Evolutionary conservation across 2,113 vertebrate genomes (phyloP).

Genomic region (Engraulis encrasicolus): DNA sequence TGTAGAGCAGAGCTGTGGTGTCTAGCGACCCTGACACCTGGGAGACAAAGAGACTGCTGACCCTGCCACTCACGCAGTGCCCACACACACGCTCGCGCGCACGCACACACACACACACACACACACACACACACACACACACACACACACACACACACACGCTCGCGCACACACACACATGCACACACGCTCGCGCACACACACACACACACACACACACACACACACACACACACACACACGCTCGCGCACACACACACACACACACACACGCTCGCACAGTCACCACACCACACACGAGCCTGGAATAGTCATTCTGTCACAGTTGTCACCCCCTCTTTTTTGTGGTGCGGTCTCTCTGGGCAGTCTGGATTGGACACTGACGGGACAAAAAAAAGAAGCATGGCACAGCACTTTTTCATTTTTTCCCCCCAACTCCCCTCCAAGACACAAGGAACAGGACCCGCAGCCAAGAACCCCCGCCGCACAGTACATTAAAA

Average conservation of each 20-base stretch:
- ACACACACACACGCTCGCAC: neutral
- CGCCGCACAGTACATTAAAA: neutral
- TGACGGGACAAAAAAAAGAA: neutral
- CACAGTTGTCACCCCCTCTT: neutral
- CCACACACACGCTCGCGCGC: neutral
- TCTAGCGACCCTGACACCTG: conserved; percentile 1
- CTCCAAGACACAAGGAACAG: neutral
- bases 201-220: neutral
- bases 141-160: neutral
- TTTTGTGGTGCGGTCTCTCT: neutral
- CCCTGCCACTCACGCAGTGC: neutral
- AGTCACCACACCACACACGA: neutral
- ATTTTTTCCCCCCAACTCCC: neutral
- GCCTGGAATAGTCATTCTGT: conserved; percentile 9
- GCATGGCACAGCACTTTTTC: neutral
- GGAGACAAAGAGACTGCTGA: neutral
- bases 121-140: neutral
- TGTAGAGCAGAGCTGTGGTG: neutral
- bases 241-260: neutral
- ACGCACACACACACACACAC: conserved; percentile 1
- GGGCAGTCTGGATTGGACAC: neutral
- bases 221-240: conserved; percentile 1
- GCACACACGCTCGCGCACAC: neutral
- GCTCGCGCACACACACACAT: neutral
- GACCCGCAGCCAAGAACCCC: neutral